phyloP scores from a whole-genome alignment of 30 jellyfish, hydroid and myxozoan genomes.

The Mastigias papua region DNA sequence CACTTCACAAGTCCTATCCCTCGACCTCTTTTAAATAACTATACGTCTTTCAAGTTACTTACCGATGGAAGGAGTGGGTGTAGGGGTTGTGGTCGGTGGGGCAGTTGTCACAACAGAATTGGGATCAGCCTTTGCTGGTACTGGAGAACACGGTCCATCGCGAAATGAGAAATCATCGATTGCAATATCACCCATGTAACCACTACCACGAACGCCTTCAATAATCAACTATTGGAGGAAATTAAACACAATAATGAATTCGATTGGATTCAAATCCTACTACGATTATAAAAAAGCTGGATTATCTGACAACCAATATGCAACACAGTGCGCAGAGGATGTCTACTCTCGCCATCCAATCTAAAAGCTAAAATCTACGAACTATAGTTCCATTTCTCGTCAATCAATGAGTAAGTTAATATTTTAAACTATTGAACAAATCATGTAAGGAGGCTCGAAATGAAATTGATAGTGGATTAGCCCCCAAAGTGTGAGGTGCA shows the following conservation, averaged over 20 bases:
- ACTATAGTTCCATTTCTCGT: too few relatives aligned
- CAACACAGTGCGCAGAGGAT: too few relatives aligned
- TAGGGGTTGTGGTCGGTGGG: conserved; percentile 71
- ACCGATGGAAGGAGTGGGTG: conserved; percentile 84
- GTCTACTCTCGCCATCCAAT: too few relatives aligned
- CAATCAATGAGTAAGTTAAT: too few relatives aligned
- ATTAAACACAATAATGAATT: background rate
- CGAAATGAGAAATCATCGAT: conserved; percentile 81
- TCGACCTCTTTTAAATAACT: background rate
- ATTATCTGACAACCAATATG: too few relatives aligned
- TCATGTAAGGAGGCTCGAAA: too few relatives aligned
- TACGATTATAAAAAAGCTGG: too few relatives aligned
- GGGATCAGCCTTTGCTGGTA: conserved; percentile 87
- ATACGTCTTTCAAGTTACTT: background rate
- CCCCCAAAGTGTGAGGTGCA: too few relatives aligned
- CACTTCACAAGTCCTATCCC: background rate
- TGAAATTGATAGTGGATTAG: too few relatives aligned
- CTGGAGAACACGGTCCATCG: conserved; percentile 74
- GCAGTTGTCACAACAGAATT: conserved; percentile 56
- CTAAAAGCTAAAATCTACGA: too few relatives aligned
- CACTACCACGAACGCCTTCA: conserved; percentile 86
- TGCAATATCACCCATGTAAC: conserved; percentile 92
- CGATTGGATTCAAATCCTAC: too few relatives aligned
- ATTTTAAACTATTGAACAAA: too few relatives aligned
- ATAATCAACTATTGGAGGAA: conserved; percentile 56